These are phyloP conservation scores for Sterrhoptilus dennistouni DNA, from an alignment of 2,113 vertebrate genomes.

Conservation along the genomic window DNA sequence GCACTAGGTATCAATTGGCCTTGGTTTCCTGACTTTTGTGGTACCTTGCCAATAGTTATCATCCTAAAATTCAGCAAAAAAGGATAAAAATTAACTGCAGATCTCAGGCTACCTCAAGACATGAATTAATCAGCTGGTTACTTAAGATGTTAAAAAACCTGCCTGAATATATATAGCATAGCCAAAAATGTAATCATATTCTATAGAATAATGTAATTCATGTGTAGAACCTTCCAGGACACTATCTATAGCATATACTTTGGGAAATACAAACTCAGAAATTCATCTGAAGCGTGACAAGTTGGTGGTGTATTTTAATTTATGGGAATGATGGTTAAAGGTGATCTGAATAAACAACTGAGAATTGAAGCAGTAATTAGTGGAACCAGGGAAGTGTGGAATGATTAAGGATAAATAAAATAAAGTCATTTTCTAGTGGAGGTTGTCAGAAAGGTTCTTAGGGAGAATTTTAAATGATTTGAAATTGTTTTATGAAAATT, in stretches of 20 bases:
- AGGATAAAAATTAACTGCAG: background rate
- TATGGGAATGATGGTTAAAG: slow-evolving; percentile 12
- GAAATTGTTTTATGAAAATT: slow-evolving; percentile 36
- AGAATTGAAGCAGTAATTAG: slow-evolving; percentile 42
- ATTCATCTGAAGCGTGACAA: background rate
- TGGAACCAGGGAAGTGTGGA: slow-evolving; percentile 15
- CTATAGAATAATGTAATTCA: background rate
- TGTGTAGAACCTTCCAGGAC: background rate
- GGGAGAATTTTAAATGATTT: slow-evolving; percentile 31
- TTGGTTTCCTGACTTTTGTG: background rate
- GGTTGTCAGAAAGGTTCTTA: background rate
- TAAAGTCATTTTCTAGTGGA: slow-evolving; percentile 1
- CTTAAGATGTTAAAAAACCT: background rate
- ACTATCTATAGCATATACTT: background rate
- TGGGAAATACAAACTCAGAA: background rate
- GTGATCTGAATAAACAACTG: slow-evolving; percentile 40
- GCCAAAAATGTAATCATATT: background rate
- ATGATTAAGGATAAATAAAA: slow-evolving; percentile 51
- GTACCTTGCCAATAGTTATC: background rate
- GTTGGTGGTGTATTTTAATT: background rate
- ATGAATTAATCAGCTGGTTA: background rate
- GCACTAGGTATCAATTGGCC: background rate
- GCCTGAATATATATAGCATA: background rate
- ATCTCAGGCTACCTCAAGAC: background rate
- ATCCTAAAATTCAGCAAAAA: background rate